A percentile compares a stretch with the other conserved stretches of the same genome.
phyloP scores from a whole-genome alignment of 2,113 vertebrate genomes.

The Clarias macrocephalus region DNA sequence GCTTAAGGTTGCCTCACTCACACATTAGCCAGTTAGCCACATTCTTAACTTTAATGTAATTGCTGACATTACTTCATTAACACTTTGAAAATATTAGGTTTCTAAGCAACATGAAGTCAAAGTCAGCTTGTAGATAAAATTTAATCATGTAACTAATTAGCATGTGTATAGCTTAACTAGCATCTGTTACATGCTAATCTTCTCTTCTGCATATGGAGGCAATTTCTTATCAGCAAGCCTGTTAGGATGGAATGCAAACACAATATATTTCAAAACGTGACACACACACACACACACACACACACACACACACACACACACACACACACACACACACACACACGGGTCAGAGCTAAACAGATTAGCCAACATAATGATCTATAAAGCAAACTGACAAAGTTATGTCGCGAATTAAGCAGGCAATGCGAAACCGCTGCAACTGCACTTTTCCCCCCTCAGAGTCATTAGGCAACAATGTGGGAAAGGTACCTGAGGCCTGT shows the following conservation, averaged over 20 bases:
- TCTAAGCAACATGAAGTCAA: background rate
- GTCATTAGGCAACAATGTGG: constrained; percentile 6
- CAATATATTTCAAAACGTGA: background rate
- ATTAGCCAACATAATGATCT: background rate
- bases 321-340: constrained; percentile 9
- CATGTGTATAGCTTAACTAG: background rate
- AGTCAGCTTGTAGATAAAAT: background rate
- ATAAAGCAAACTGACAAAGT: background rate
- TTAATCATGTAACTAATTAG: background rate
- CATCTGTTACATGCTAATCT: background rate
- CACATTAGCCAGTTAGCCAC: background rate
- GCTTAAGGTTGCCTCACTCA: background rate
- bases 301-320: background rate
- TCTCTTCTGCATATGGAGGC: background rate
- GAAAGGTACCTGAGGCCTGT: background rate
- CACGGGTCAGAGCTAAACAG: background rate
- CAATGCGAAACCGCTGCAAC: background rate
- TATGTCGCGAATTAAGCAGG: background rate
- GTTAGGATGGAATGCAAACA: background rate
- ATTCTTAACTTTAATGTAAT: background rate
- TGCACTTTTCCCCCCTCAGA: background rate
- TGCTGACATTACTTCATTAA: background rate
- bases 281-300: background rate
- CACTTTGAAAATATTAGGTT: background rate
- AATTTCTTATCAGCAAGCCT: background rate